Evolutionary conservation across 2,113 vertebrate species (phyloP).

Genomic region (Camelus dromedarius): DNA sequence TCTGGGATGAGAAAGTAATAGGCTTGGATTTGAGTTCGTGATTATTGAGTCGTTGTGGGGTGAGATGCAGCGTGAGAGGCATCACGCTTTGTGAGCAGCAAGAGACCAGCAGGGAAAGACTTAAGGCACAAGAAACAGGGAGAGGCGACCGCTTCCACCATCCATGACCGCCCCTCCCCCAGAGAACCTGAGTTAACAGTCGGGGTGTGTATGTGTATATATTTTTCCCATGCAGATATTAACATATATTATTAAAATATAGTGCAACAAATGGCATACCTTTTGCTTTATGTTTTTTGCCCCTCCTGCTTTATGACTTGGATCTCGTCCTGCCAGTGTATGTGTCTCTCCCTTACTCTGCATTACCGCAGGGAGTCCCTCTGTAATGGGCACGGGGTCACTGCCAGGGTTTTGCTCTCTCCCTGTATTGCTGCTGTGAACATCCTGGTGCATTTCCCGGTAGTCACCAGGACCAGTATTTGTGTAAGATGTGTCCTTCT

Average conservation of each 20-base stretch:
- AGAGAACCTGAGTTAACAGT: background rate
- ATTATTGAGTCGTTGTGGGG: background rate
- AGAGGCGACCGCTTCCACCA: fast-evolving
- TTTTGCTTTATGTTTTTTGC: no score
- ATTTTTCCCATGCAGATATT: background rate
- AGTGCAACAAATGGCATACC: background rate
- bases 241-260: background rate
- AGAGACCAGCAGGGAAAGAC: background rate
- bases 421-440: background rate
- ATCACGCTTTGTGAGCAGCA: background rate
- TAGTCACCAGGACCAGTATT: fast-evolving
- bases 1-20: background rate
- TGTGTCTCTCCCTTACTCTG: fast-evolving
- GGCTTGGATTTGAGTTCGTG: background rate
- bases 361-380: fast-evolving
- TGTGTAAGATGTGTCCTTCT: background rate
- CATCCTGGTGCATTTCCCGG: fast-evolving
- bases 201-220: background rate
- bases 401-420: background rate
- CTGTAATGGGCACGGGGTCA: fast-evolving
- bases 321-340: background rate
- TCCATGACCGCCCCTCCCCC: background rate
- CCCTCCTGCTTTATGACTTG: background rate
- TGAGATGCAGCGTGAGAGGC: fast-evolving
- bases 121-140: background rate